Percentiles rank a stretch among this genome's conserved stretches.
These are phyloP conservation scores for Denticeps clupeoides DNA, from an alignment of 2,797 vertebrate genomes.

Conservation along the genomic window DNA sequence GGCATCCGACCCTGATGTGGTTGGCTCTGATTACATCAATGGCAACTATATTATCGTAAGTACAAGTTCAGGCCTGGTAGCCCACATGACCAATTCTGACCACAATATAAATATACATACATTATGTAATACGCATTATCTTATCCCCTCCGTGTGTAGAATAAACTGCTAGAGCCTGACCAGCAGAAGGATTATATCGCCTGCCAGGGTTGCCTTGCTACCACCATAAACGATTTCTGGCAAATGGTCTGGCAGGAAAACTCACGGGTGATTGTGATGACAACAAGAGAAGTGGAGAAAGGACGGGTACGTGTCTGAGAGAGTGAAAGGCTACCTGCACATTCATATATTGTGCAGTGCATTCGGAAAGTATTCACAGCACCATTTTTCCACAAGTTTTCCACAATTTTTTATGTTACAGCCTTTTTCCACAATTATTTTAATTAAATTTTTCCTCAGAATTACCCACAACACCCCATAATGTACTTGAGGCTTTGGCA, in stretches of 20 bases:
- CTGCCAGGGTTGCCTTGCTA: constrained; percentile 79
- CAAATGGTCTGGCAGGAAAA: constrained; percentile 94
- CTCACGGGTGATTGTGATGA: constrained; percentile 85
- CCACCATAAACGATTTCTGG: constrained; percentile 89
- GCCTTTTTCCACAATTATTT: too few relatives aligned
- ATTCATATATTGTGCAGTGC: too few relatives aligned
- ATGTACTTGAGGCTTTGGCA: too few relatives aligned
- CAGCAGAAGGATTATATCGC: constrained; percentile 80
- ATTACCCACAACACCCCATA: too few relatives aligned
- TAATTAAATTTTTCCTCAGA: too few relatives aligned
- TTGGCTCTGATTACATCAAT: constrained; percentile 92
- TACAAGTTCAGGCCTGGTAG: too few relatives aligned
- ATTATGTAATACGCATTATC: too few relatives aligned
- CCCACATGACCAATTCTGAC: too few relatives aligned
- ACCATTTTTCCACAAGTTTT: too few relatives aligned
- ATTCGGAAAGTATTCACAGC: too few relatives aligned
- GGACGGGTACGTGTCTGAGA: constrained; percentile 69
- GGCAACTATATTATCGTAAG: constrained; percentile 83
- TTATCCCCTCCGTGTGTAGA: constrained; percentile 36
- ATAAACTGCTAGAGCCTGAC: constrained; percentile 43
- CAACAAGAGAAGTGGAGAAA: constrained; percentile 90
- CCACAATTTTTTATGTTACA: too few relatives aligned
- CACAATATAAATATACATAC: not conserved
- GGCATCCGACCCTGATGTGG: constrained; percentile 58
- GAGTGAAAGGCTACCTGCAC: not conserved